Conservation (phyloP, 2,113 vertebrate genomes). For the Actenoides hombroni region DNA sequence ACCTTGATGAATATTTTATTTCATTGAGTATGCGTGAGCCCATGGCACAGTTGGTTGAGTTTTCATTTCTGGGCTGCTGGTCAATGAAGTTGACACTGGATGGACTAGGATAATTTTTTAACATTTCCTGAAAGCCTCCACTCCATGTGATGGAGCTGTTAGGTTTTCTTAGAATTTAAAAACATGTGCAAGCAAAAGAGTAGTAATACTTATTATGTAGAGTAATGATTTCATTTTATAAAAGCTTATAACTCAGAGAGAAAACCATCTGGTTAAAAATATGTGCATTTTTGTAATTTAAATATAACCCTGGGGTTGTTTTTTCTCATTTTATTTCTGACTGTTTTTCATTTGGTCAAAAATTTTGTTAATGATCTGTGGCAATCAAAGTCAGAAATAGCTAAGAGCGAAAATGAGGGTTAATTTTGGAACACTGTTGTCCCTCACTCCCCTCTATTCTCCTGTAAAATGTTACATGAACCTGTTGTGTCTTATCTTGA, state of each 20-base stretch:
- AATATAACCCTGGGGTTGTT: neutral
- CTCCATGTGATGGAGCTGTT: neutral
- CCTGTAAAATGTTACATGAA: neutral
- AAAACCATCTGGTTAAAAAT: constrained; percentile 10
- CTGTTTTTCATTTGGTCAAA: neutral
- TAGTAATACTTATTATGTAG: neutral
- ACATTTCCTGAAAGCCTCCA: neutral
- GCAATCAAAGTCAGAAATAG: neutral
- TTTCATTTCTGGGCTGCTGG: neutral
- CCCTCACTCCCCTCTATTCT: neutral
- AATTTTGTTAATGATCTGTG: neutral
- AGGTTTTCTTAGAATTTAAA: neutral
- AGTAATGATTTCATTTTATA: neutral
- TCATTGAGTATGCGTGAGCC: neutral
- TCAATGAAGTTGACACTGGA: neutral
- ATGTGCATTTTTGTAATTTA: neutral
- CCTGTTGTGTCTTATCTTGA: neutral
- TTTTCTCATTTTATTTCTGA: constrained; percentile 15
- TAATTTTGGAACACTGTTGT: neutral
- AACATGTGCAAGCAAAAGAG: neutral
- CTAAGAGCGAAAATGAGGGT: neutral
- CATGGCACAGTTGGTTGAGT: neutral
- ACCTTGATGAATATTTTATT: neutral
- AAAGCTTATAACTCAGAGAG: neutral
- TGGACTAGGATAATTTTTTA: neutral